A percentile compares a stretch with the other conserved stretches of the same genome.
These are phyloP conservation scores for Petrolisthes manimaculis DNA, from an alignment of 2,888 invertebrate genomes.

Conservation along the genomic window DNA sequence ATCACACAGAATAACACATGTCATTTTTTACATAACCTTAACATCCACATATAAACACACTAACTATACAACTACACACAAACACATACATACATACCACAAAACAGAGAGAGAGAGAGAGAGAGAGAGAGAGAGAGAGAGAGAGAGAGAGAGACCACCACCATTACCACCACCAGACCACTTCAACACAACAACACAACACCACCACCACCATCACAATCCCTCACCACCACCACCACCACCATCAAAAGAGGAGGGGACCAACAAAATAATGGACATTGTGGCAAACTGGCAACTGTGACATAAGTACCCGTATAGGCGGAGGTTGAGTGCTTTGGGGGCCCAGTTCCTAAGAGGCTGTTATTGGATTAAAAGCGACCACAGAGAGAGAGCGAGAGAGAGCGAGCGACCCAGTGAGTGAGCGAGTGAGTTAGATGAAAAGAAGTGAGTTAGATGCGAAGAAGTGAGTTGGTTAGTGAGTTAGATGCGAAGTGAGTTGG, in stretches of 20 bases:
- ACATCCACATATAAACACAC: too few species aligned
- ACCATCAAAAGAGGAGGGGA: constrained; percentile 3
- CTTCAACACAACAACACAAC: constrained; percentile 1
- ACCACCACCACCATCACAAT: background rate
- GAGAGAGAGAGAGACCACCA: background rate
- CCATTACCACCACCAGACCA: background rate
- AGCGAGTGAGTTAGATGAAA: background rate
- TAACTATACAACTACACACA: too few species aligned
- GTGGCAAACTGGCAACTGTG: constrained; percentile 28
- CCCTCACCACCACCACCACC: background rate
- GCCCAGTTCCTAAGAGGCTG: constrained; percentile 43
- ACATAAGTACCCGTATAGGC: constrained; percentile 58
- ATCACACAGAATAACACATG: too few species aligned
- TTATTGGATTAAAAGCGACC: constrained; percentile 40
- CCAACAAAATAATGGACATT: background rate
- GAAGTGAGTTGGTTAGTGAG: too few species aligned
- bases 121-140: background rate
- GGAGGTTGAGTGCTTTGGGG: constrained; percentile 40
- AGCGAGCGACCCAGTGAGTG: background rate
- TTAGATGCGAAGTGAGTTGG: too few species aligned
- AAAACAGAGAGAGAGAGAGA: background rate
- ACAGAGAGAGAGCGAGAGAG: constrained; percentile 17
- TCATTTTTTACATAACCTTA: too few species aligned
- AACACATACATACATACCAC: constrained; percentile 11
- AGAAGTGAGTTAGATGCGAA: too few species aligned